Percentiles rank a stretch among this genome's conserved stretches.
phyloP scores from a whole-genome alignment of 1,140 invertebrate genomes.

The Coptotermes formosanus region DNA sequence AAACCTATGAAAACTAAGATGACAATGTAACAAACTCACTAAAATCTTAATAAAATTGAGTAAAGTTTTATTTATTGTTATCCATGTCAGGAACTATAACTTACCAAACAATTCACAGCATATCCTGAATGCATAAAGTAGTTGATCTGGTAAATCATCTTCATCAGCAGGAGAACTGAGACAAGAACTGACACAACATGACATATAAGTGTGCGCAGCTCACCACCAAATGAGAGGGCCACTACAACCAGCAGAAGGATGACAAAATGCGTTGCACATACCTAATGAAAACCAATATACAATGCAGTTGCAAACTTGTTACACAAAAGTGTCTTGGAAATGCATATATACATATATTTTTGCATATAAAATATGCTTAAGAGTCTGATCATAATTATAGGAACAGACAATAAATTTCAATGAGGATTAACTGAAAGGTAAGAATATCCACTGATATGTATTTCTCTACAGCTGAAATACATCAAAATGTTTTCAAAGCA shows the following conservation, averaged over 20 bases:
- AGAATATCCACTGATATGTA: no score
- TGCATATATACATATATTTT: no score
- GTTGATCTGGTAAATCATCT: constrained; percentile 95
- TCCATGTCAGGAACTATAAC: not conserved
- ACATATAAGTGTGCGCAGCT: constrained; percentile 68
- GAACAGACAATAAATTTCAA: no score
- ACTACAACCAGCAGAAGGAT: constrained; percentile 78
- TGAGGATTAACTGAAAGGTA: no score
- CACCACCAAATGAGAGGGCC: constrained; percentile 65
- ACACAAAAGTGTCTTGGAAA: not conserved
- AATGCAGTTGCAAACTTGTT: constrained; percentile 26
- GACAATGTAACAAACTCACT: no score
- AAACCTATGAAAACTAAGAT: no score
- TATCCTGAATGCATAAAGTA: constrained; percentile 77
- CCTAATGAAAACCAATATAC: constrained; percentile 53
- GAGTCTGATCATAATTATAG: no score
- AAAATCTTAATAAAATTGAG: no score
- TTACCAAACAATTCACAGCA: constrained; percentile 73
- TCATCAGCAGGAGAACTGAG: constrained; percentile 77
- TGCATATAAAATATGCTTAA: no score
- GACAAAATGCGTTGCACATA: constrained; percentile 77
- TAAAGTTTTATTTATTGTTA: no score
- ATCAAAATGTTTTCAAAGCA: no score
- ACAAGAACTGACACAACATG: constrained; percentile 76
- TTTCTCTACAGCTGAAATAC: no score